Evolutionary conservation across 1,140 invertebrate genomes (phyloP).

Genomic region (Bombyx mori): DNA sequence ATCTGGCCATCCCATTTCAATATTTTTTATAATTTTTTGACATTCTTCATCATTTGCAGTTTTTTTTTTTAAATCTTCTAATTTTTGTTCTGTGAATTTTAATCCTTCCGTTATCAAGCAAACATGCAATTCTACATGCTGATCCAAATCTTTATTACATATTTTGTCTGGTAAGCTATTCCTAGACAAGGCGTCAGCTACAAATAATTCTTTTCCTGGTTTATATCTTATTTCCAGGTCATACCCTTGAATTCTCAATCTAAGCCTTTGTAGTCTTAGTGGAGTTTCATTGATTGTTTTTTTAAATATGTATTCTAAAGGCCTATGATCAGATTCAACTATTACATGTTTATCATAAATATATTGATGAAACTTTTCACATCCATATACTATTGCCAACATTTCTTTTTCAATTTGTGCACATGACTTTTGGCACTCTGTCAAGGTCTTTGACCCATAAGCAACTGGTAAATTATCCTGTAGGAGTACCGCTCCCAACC

Average conservation of each 20-base stretch:
- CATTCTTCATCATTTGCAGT: no score
- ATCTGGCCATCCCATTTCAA: neutral
- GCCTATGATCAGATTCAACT: neutral
- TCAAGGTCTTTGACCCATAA: neutral
- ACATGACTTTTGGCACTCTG: neutral
- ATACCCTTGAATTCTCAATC: constrained; percentile 1
- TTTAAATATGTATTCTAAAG: constrained; percentile 1
- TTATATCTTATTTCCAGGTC: neutral
- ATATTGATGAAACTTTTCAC: neutral
- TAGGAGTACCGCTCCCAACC: neutral
- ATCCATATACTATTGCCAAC: neutral
- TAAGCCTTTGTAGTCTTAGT: neutral
- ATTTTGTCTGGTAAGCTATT: no score
- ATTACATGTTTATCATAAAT: neutral
- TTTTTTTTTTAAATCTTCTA: no score
- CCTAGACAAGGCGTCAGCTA: neutral
- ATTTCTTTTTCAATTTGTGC: constrained; percentile 3
- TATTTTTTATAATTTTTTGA: no score
- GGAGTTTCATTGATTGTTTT: neutral
- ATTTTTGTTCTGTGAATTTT: no score
- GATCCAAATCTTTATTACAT: no score
- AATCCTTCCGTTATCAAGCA: no score
- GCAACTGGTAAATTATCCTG: neutral
- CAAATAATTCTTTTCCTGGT: neutral
- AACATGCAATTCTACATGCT: no score